Evolutionary conservation across 2,888 invertebrate species (phyloP), one percentile per base, ranked within the genome.

Genomic region (Drosophila greeni): DNA sequence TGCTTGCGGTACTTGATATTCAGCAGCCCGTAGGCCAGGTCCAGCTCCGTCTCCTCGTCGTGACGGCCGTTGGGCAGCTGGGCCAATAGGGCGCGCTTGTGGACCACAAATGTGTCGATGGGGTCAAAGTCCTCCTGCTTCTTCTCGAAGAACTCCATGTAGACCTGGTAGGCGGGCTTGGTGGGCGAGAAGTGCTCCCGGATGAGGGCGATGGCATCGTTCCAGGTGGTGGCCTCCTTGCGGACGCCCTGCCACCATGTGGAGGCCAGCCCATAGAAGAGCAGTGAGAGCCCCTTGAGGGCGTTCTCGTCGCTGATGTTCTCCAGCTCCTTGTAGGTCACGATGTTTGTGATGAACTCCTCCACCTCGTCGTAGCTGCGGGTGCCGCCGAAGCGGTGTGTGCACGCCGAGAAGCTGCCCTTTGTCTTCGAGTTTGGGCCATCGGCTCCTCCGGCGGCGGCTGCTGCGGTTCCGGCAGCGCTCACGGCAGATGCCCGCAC

Each of bases 191-290:
- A 87, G 65, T 88, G 87, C 33, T 86, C 87, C 4, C 87, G 85
- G 39, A 87, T 79, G 14, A 87, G 75, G 2, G 40, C 75, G 43
- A 87, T 74, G 34, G 75, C 88, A n/a, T 87, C 87, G 8, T 72
- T 73, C 87, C 87, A 88, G n/a, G 83, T 83, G 49, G 83, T 78
- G 8, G 87, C 88, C 68, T 87, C 88, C 58, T 84, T 84, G 26
- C 85, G 82, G 0, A 88, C 85, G 52, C 87, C 87, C 72, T 87
- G 87, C 87, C 87, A 87, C 88, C 88, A 88, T 20, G 82, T 86
- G 9, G 84, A 85, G 6, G 88, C 87, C 23, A 86, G 66, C 29
- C 86, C 86, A 18, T 42, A 75, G 61, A 87, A 83, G 6, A 87
- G 73, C 57, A 87, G 68, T 14, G 87, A 86, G 8, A 88, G 59